These are phyloP conservation scores for Casuarius casuarius DNA, from an alignment of 2,113 vertebrate species.

Conservation along the genomic window DNA sequence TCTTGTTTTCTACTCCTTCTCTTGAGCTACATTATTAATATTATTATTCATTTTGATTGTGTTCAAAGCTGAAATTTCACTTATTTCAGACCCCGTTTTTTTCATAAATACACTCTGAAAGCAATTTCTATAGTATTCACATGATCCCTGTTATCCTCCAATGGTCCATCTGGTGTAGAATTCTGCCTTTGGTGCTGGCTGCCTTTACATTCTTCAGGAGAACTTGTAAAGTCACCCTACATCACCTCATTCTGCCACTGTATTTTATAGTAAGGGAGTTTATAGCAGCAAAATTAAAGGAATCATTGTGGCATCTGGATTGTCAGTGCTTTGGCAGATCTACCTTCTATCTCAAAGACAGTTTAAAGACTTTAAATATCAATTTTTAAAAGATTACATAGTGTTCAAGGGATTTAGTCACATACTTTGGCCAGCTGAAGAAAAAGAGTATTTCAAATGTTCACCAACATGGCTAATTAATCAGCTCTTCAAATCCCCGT, in stretches of 20 bases:
- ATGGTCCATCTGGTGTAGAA: neutral
- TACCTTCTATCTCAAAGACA: neutral
- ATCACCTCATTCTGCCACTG: neutral
- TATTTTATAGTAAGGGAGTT: neutral
- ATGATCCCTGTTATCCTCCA: neutral
- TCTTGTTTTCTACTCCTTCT: neutral
- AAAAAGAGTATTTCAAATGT: neutral
- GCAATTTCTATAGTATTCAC: neutral
- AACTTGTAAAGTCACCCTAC: neutral
- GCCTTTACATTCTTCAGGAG: neutral
- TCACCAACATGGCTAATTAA: neutral
- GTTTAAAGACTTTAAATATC: neutral
- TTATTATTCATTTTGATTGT: neutral
- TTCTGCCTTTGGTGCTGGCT: neutral
- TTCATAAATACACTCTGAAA: neutral
- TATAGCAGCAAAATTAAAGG: neutral
- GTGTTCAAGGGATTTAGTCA: neutral
- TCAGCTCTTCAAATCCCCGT: neutral
- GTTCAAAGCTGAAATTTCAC: neutral
- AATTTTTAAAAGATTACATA: neutral
- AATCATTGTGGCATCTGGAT: neutral
- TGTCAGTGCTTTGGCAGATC: fast-evolving
- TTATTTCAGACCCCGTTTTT: neutral
- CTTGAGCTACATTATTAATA: neutral
- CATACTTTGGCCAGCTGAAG: neutral